Base-by-base conservation (phyloP, 92 coral and sea anemone genomes). In the Anthopleura xanthogrammica region DNA sequence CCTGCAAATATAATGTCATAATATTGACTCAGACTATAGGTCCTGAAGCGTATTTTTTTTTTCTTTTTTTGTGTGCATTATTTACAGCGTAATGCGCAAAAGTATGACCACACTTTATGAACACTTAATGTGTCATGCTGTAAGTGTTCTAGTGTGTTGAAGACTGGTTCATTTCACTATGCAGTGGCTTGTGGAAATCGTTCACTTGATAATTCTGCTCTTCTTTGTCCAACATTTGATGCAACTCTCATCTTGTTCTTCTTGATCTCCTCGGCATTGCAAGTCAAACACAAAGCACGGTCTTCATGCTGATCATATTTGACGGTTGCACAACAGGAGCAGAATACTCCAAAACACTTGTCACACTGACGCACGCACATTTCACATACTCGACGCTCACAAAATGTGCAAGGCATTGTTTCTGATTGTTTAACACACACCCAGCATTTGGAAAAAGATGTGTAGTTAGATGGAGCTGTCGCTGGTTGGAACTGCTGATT, bases 321-420 rank as follows among this genome's bases (percentile, higher is more conserved):
- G 57, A 93, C 88, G 41, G 98, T 93, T 41, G 98, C 92, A 60
- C 98, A 93, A 74, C 90, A 89, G 4, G 92, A 64, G 68, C 98
- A 93, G 87, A 91, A 93, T 40, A 93, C 98, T 70, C 98, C 98
- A 84, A 91, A 85, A 79, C 98, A 93, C 73, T 85, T 87, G 85
- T 79, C 86, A 72, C 98, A 93, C 54, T 93, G 98, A 11, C 95
- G 98, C 76, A 93, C 95, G 24, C 95, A 93, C 98, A 93, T 93
- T 77, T 93, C 98, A 86, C 98, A 93, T 10, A 85, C 92, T 75
- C 79, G 86, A 78, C 87, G 93, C 75, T 93, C 98, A 85, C 95
- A 93, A 77, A 93, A 91, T 55, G 98, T 89, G 81, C 95, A 93
- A 1, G 98, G 98, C 92, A 93, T 74, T 43, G 87, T 83, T 79